Conservation (phyloP, 2,113 vertebrate genomes). For the Phyllopteryx taeniolatus region DNA sequence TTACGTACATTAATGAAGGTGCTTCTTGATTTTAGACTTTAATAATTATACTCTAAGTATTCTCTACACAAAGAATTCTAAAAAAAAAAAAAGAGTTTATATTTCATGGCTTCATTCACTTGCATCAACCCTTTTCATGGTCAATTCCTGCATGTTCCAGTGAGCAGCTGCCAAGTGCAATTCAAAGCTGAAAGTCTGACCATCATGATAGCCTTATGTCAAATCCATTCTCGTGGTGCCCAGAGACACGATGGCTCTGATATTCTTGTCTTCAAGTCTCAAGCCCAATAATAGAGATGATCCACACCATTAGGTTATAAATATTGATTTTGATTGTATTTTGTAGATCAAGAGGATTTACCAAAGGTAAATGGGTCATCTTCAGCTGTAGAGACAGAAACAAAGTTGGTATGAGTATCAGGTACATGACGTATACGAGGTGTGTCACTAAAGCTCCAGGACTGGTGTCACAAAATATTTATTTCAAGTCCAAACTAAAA, state of each 20-base stretch:
- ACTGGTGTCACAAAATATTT: not conserved
- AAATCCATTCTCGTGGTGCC: not conserved
- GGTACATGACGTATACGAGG: not conserved
- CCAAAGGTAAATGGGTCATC: slow-evolving; percentile 76
- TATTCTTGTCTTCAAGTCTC: not conserved
- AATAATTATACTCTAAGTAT: not conserved
- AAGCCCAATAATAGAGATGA: not conserved
- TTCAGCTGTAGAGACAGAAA: slow-evolving; percentile 45
- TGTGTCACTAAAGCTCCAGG: not conserved
- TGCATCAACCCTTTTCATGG: not conserved
- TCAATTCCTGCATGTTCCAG: not conserved
- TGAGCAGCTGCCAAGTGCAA: not conserved
- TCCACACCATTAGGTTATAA: not conserved
- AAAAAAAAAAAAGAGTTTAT: not conserved
- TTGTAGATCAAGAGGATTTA: slow-evolving; percentile 34
- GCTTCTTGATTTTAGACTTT: not conserved
- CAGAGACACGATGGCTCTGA: not conserved
- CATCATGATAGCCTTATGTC: not conserved
- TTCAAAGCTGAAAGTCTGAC: not conserved
- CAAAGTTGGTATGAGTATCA: not conserved
- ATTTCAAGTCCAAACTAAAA: not conserved
- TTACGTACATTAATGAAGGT: not conserved
- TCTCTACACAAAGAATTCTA: not conserved
- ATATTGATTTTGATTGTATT: not conserved
- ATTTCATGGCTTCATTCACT: not conserved